phyloP scores from a whole-genome alignment of 2,888 invertebrate species.

The Dryomyza anilis region DNA sequence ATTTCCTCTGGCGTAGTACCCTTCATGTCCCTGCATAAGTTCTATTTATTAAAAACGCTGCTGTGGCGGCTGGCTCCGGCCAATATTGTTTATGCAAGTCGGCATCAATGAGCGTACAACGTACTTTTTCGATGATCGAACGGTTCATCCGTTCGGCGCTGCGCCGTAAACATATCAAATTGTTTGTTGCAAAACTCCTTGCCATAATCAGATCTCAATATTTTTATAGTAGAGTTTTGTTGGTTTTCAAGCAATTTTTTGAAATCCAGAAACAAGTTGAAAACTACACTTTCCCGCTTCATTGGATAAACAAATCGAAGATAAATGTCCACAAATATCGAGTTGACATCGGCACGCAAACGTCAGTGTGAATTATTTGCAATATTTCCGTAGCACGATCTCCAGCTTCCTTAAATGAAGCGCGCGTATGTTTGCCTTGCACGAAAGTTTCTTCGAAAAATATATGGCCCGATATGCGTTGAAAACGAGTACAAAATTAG shows the following conservation, averaged over 20 bases:
- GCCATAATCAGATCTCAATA: slow-evolving; percentile 19
- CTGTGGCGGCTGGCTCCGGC: slow-evolving; percentile 17
- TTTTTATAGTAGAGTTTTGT: slow-evolving; percentile 20
- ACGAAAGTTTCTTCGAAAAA: too few species aligned
- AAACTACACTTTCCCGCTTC: background rate
- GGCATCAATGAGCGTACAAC: slow-evolving; percentile 22
- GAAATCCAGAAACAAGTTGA: background rate
- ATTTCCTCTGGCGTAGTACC: slow-evolving; percentile 11
- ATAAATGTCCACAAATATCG: slow-evolving; percentile 26
- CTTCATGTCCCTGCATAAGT: too few species aligned
- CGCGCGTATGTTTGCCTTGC: slow-evolving; percentile 25
- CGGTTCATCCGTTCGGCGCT: slow-evolving; percentile 26
- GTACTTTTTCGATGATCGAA: slow-evolving; percentile 26
- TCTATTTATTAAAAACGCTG: slow-evolving; percentile 21
- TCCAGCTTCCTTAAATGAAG: slow-evolving; percentile 20
- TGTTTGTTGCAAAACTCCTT: slow-evolving; percentile 17
- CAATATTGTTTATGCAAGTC: too few species aligned
- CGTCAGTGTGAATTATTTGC: slow-evolving; percentile 26
- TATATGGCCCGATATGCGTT: too few species aligned
- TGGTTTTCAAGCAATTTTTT: slow-evolving; percentile 19
- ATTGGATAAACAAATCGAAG: slow-evolving; percentile 20
- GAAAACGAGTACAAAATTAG: too few species aligned
- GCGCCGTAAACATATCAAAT: slow-evolving; percentile 14
- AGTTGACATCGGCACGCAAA: slow-evolving; percentile 24
- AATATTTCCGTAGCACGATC: slow-evolving; percentile 17